These are phyloP conservation scores for Atta cephalotes DNA, from an alignment of 1,140 invertebrate species.

Conservation along the genomic window DNA sequence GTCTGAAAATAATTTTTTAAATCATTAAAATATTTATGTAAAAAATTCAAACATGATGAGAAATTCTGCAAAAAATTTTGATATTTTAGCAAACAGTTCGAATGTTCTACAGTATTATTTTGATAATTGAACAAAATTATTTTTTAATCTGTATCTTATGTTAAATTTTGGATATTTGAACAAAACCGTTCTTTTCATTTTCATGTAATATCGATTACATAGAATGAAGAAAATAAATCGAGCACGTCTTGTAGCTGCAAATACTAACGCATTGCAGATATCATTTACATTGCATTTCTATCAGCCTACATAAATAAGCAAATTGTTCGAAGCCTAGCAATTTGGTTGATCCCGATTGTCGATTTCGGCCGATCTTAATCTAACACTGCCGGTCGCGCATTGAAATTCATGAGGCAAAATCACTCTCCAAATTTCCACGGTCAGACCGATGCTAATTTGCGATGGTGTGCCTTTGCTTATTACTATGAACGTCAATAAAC, in stretches of 20 bases:
- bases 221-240: not conserved
- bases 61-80: too few relatives aligned
- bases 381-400: slow-evolving; percentile 52
- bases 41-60: too few relatives aligned
- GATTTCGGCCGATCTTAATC: slow-evolving; percentile 73
- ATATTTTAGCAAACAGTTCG: too few relatives aligned
- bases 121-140: too few relatives aligned
- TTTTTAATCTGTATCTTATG: too few relatives aligned
- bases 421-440: slow-evolving; percentile 66
- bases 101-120: too few relatives aligned
- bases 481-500: slow-evolving; percentile 58
- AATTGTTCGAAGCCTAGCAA: slow-evolving; percentile 66
- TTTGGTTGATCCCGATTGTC: slow-evolving; percentile 64
- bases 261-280: slow-evolving; percentile 47
- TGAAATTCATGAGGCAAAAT: slow-evolving; percentile 75
- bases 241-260: not conserved
- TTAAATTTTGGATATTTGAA: too few relatives aligned
- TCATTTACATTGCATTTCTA: slow-evolving; percentile 53
- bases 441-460: slow-evolving; percentile 37
- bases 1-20: too few relatives aligned
- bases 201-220: not conserved
- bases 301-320: slow-evolving; percentile 69
- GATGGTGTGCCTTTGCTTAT: slow-evolving; percentile 36
- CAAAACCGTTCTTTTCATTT: too few relatives aligned
- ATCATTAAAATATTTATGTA: too few relatives aligned